phyloP scores from a whole-genome alignment of 1,140 invertebrate genomes.

The Holcopasites calliopsidis region DNA sequence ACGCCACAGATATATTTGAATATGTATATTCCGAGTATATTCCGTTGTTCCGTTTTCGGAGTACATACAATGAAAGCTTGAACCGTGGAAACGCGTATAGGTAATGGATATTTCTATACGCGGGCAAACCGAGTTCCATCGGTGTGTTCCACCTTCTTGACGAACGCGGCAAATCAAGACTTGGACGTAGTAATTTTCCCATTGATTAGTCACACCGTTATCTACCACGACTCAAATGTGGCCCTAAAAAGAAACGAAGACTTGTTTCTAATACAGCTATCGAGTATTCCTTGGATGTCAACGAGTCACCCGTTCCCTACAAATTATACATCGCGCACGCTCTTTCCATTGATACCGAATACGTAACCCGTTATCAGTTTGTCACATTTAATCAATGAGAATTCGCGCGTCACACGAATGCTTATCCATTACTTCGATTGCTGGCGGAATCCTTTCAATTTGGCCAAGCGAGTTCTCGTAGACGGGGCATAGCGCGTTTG shows the following conservation, averaged over 20 bases:
- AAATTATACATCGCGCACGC: constrained; percentile 16
- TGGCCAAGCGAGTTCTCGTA: background rate
- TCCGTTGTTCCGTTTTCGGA: too few relatives aligned
- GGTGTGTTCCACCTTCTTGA: background rate
- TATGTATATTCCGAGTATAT: too few relatives aligned
- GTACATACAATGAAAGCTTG: too few relatives aligned
- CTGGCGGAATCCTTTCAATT: constrained; percentile 3
- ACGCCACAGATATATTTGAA: too few relatives aligned
- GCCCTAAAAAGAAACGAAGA: background rate
- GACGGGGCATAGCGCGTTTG: background rate
- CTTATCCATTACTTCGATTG: constrained; percentile 31
- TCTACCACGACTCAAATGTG: background rate
- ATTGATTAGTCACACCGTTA: constrained; percentile 11
- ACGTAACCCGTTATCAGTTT: constrained; percentile 34
- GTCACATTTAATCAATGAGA: constrained; percentile 31
- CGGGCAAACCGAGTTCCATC: constrained; percentile 33
- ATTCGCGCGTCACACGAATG: constrained; percentile 30
- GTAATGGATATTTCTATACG: background rate
- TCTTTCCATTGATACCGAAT: background rate
- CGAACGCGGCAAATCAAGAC: background rate
- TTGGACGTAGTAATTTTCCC: constrained; percentile 5
- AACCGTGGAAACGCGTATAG: too few relatives aligned
- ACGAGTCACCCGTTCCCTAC: too few relatives aligned
- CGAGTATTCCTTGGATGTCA: background rate
- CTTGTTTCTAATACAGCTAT: background rate